Evolutionary conservation across 1,140 invertebrate genomes (phyloP), one percentile per base, ranked within the genome.

Genomic region (Zaprionus gabonicus): DNA sequence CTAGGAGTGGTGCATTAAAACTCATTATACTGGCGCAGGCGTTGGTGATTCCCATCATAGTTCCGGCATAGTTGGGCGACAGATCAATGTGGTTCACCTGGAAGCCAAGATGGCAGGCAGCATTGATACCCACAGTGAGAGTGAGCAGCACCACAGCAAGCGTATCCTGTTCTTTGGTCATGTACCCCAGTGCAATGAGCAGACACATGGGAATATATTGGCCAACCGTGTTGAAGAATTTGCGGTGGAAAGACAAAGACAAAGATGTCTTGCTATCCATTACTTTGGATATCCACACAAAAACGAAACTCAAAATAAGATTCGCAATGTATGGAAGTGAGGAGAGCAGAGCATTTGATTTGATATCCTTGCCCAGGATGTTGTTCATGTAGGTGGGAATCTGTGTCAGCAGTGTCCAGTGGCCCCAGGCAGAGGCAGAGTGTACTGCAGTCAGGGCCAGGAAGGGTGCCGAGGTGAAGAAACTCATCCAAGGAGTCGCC

Each of bases 331-430:
- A 98, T 1, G 97, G 97, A 12, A 98, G 87, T 0, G 97, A 95
- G 31, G 96, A 95, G 34, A 96, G 85, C 49, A 95, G 78, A 12
- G 96, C 96, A 90, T 96, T 96, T 9, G 94, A 90, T 91, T 95
- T 94, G 13, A 98, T 95, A 64, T 98, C 94, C 70, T 96, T 96
- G 56, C 95, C 93, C 1, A 99, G 94, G 0, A 98, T 95, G 69
- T 95, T 94, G 17, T 95, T 95, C 94, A 99, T 96, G 84, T 98
- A 99, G 1, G 95, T 96, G 0, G 98, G 98, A 84, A 99, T 96
- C 93, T 98, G 95, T 0, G 97, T 98, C 31, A 99, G 93, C 51
- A 99, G 94, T 2, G 97, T 98, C 94, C 97, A 98, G 90, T 97
- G 98, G 1, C 97, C 97, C 97, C 97, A 98, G 91, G 97, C 97